These are phyloP conservation scores for Strigamia maritima DNA, from an alignment of 2,888 invertebrate species.

Conservation along the genomic window DNA sequence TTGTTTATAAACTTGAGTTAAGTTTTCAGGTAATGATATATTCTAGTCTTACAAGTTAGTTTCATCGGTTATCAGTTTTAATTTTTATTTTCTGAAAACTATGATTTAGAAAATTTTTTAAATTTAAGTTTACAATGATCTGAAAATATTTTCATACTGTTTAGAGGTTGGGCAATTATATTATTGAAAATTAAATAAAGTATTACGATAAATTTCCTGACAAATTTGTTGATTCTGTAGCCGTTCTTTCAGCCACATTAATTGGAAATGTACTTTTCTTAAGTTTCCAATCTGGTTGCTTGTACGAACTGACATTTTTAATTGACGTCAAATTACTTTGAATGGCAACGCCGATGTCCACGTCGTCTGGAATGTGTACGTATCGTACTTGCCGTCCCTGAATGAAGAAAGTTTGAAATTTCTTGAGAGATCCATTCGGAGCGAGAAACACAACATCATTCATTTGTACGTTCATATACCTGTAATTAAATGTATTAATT, in stretches of 20 bases:
- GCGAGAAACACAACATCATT: background rate
- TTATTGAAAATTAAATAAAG: background rate
- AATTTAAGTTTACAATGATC: background rate
- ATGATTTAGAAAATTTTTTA: background rate
- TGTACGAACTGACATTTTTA: background rate
- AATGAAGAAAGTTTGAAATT: conserved; percentile 20
- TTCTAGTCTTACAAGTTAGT: conserved; percentile 1
- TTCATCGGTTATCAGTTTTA: background rate
- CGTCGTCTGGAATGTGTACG: conserved; percentile 36
- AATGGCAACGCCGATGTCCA: background rate
- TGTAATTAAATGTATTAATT: background rate
- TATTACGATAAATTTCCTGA: background rate
- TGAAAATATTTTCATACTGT: background rate
- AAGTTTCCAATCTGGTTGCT: background rate
- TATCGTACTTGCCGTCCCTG: conserved; percentile 36
- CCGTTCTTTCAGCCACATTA: background rate
- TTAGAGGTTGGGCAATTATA: background rate
- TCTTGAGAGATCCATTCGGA: background rate
- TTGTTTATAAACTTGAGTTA: background rate
- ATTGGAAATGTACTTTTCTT: background rate
- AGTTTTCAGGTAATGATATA: background rate
- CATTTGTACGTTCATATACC: conserved; percentile 36
- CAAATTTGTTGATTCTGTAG: background rate
- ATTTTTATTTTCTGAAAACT: background rate
- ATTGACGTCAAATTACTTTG: background rate